phyloP scores from a whole-genome alignment of 2,888 invertebrate species.

The Crossocerus cetratus region DNA sequence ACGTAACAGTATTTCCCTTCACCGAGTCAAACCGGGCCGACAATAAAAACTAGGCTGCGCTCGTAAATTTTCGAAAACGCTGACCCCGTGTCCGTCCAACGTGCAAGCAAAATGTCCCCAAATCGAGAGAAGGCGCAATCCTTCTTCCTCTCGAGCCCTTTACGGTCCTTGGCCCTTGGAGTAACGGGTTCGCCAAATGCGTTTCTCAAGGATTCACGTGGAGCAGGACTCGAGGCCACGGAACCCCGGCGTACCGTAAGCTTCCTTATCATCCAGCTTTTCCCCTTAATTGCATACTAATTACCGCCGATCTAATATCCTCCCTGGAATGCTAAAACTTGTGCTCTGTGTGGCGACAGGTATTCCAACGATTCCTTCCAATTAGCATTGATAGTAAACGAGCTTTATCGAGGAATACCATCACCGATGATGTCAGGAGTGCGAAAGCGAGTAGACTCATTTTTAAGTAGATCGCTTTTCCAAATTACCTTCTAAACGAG shows the following conservation, averaged over 20 bases:
- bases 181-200: constrained; percentile 10
- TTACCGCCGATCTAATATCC: background rate
- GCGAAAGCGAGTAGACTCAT: too few species aligned
- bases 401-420: background rate
- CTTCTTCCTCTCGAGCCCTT: background rate
- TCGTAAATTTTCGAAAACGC: constrained; percentile 54
- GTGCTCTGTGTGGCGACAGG: background rate
- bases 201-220: background rate
- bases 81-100: constrained; percentile 31
- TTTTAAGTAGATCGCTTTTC: too few species aligned
- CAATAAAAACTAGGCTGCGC: constrained; percentile 54
- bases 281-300: constrained; percentile 19
- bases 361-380: background rate
- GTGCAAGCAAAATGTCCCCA: constrained; percentile 23
- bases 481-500: too few species aligned
- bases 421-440: background rate
- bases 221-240: background rate
- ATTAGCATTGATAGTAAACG: background rate
- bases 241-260: background rate
- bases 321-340: background rate
- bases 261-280: background rate
- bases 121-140: constrained; percentile 12
- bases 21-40: constrained; percentile 32
- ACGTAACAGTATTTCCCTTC: constrained; percentile 17
- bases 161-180: background rate